Evolutionary conservation across 2,113 vertebrate genomes (phyloP), one percentile per base, ranked within the genome.

Genomic region (Dicrurus megarhynchus): DNA sequence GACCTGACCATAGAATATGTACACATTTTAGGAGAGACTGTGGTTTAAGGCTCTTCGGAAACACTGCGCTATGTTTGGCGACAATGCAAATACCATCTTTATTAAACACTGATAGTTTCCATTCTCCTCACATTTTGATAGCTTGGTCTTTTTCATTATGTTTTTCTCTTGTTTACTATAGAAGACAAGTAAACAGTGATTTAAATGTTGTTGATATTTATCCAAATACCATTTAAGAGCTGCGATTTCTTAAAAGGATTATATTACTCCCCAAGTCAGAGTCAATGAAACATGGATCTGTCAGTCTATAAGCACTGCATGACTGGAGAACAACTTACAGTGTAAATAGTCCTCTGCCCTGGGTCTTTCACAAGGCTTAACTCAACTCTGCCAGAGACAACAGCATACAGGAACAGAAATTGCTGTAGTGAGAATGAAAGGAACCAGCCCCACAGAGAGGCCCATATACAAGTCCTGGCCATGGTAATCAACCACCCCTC

Each of bases 321-420:
- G 17, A 71, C 0, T 35, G 14, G 8, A 68, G 49, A 85, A 73
- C 23, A 85, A 63, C 10, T 81, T 49, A 49, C 0, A 0, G 21
- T 11, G 13, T 56, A 59, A 89, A 39, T 6, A 70, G 28, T 33
- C 27, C 39, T 59, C 28, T 93, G 30, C 8, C 30, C 33, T 52
- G 11, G 11, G 23, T 69, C 57, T n/a, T 83, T 93, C 55, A 35
- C 28, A 83, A 90, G 32, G 32, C 10, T 61, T 74, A 53, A 28
- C 30, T 67, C 60, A 77, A 41, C 46, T 90, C 42, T 70, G 47
- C 20, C 60, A 52, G 47, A 49, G 24, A 47, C 60, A 78, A 59
- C 15, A 75, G 39, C 23, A 67, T 21, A 67, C 6, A 74, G 57
- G 27, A 63, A 75, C 1, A 89, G 74, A 60, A 75, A 73, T 44